Base-by-base conservation (phyloP, 1,140 invertebrate species). In the Plodia interpunctella region DNA sequence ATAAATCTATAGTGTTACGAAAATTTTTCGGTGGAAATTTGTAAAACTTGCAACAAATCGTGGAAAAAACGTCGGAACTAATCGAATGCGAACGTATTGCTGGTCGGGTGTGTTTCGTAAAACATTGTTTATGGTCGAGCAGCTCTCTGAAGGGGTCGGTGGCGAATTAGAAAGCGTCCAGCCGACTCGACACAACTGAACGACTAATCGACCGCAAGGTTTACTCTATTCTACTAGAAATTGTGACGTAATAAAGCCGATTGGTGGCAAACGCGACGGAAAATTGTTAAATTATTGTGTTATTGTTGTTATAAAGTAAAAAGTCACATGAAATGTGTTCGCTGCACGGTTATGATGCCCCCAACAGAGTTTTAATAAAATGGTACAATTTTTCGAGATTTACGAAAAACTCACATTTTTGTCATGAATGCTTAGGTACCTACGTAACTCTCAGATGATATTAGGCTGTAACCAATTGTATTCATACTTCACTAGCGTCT, bases 161-260 rank as follows among this genome's bases (percentile, higher is more conserved):
- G 76, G 74, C 74, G 82, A 88, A 82, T 87, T 88, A 88, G 85
- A 88, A 88, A 88, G 85, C 85, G 83, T 82, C 83, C 77, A 83
- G 75, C 69, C 68, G 70, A 68, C 72, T 70, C 64, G 66, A 66
- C 68, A 78, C 73, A 69, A 76, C 81, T 85, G 84, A 86, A 79
- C 74, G 68, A 76, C 81, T 85, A 85, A 86, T 83, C 85, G 85
- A 87, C 83, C 86, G 69, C 85, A 88, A 81, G 78, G 74, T 87
- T 84, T 83, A 83, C 78, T 65, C 76, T 76, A 76, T 79, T 80
- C 78, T 75, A 61, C 73, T 77, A 76, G 70, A 81, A 84, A 85
- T 76, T 64, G 59, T 76, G 65, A 72, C 63, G 68, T 76, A 76
- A 76, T 60, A 50, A 60, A 66, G 63, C 65, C 64, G 44, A 61